Base-by-base conservation (phyloP, 2,797 vertebrate species). In the Margarornis squamiger region DNA sequence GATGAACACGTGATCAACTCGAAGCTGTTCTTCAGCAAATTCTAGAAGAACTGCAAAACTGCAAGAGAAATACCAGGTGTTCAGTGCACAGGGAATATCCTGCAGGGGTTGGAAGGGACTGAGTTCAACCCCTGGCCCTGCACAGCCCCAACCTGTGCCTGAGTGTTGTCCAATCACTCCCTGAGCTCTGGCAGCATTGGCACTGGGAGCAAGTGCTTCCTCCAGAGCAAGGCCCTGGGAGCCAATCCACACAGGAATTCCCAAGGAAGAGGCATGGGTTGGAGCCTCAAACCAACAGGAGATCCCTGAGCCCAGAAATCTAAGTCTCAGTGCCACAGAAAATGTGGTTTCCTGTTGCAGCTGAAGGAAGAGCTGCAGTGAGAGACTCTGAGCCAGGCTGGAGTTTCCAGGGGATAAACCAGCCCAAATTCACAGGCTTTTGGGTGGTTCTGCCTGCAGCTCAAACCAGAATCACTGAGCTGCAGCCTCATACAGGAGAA, bases 21-120 rank as follows among this genome's bases (percentile, higher is more conserved):
- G 98, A 92, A 99, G 98, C 95, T 99, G 98, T 96, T 99, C 99
- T 96, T 99, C 99, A 26, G 99, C 99, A 96, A 99, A 99, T 96
- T 99, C 99, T 14, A 99, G 98, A 95, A 99, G 97, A 94, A 99
- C 98, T 88, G 99, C 98, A 85, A 99, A 99, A 96, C 99, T 99
- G 41, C 48, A 55, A 94, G 51, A 55, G 54, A 68, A 82, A 55
- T 26, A 13, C 4, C 26, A 72, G 21, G 10, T 3, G 8, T 4
- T 91, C 41, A 84, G 16, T 4, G 67, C 21, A 14, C 6, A 49
- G 57, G 55, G 23, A 45, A 63, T 10, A 48, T 21, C 22, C 63
- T 49, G 71, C 7, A 30, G 39, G 26, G 62, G 18, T 4, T 54
- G 39, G 75, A 30, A 80, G 45, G 26, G 39, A 43, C 8, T 36